A percentile compares a stretch with the other conserved stretches of the same genome.
Evolutionary conservation across 1,140 invertebrate species (phyloP).

Genomic region (Bombus waltoni): DNA sequence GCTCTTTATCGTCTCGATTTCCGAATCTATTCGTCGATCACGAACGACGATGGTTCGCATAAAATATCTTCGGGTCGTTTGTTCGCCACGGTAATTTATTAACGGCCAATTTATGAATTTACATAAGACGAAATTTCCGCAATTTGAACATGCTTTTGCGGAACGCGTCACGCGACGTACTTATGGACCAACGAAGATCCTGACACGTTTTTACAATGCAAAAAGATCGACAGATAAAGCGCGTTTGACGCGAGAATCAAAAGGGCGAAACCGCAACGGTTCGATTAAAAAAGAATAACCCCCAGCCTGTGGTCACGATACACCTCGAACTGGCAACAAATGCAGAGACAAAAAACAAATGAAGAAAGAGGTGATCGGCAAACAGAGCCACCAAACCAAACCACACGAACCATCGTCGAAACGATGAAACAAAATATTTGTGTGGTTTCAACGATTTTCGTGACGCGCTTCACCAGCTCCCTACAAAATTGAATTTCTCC

Average conservation of each 20-base stretch:
- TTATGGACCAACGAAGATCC: neutral
- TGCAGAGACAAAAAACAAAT: constrained; percentile 34
- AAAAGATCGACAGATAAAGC: constrained; percentile 5
- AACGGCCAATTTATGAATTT: neutral
- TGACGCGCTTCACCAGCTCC: constrained; percentile 58
- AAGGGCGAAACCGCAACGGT: constrained; percentile 1
- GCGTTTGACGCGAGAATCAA: constrained; percentile 35
- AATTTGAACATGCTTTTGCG: too few species aligned
- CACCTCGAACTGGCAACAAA: constrained; percentile 30
- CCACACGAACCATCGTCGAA: constrained; percentile 36
- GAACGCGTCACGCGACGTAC: too few species aligned
- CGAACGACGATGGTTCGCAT: neutral
- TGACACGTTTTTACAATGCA: neutral
- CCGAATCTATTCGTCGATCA: neutral
- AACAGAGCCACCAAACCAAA: constrained; percentile 40
- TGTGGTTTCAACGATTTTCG: constrained; percentile 58
- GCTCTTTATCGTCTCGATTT: too few species aligned
- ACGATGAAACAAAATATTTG: constrained; percentile 57
- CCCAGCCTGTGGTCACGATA: neutral
- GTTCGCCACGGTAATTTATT: neutral
- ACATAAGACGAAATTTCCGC: neutral
- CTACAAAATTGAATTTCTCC: constrained; percentile 67
- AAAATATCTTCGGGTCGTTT: neutral
- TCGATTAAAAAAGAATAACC: constrained; percentile 34
- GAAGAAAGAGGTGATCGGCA: constrained; percentile 48